A percentile compares a stretch with the other conserved stretches of the same genome.
These are phyloP conservation scores for Cheilosia impressa DNA, from an alignment of 2,888 invertebrate genomes.

Conservation along the genomic window DNA sequence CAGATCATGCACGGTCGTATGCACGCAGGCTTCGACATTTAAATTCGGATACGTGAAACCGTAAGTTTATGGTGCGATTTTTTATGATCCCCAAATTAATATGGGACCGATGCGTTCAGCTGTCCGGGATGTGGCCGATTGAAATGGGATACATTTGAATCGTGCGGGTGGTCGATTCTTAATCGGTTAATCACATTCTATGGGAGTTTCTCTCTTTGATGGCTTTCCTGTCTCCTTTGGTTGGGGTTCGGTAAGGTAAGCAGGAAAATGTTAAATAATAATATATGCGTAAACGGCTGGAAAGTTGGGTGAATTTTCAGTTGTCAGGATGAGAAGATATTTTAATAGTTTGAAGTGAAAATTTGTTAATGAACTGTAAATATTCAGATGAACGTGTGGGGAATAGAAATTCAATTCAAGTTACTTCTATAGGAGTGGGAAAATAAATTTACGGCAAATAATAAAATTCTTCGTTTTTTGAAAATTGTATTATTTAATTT, in stretches of 20 bases:
- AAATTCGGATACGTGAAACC: slow-evolving; percentile 48
- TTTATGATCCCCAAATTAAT: slow-evolving; percentile 44
- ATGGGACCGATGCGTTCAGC: slow-evolving; percentile 25
- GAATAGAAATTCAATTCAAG: background rate
- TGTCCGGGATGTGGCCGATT: slow-evolving; percentile 14
- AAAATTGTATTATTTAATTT: too few species aligned
- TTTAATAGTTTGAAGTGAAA: background rate
- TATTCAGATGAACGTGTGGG: background rate
- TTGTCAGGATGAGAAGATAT: background rate
- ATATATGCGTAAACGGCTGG: slow-evolving; percentile 9
- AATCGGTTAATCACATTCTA: slow-evolving; percentile 67
- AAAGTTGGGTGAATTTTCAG: background rate
- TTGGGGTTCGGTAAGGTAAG: background rate
- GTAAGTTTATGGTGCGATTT: slow-evolving; percentile 32
- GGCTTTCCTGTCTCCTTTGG: slow-evolving; percentile 12
- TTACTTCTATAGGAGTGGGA: too few species aligned
- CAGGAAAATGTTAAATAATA: background rate
- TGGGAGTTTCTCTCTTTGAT: slow-evolving; percentile 32
- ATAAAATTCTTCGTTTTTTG: too few species aligned
- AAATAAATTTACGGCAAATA: too few species aligned
- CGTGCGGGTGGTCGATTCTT: slow-evolving; percentile 63
- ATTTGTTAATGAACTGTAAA: background rate
- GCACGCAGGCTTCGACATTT: slow-evolving; percentile 54
- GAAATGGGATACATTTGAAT: slow-evolving; percentile 52
- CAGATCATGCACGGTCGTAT: slow-evolving; percentile 56